A percentile compares a stretch with the other conserved stretches of the same genome.
Conservation (phyloP, 2,113 vertebrate species). For the Gymnocephalus cernua region DNA sequence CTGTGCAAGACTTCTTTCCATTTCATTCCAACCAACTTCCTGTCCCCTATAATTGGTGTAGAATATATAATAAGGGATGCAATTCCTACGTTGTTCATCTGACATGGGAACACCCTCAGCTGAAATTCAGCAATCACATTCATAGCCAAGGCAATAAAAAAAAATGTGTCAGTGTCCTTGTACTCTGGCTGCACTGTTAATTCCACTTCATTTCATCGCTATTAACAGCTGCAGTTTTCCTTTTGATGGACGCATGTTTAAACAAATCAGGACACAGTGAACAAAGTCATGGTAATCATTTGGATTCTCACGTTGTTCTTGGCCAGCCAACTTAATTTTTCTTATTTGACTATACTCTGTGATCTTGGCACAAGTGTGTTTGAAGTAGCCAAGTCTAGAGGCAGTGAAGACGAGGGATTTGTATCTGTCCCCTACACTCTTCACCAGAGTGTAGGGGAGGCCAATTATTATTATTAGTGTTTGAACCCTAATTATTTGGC, state of each 20-base stretch:
- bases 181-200: slow-evolving; percentile 29
- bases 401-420: slow-evolving; percentile 26
- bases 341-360: slow-evolving; percentile 27
- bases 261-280: slow-evolving; percentile 46
- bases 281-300: slow-evolving; percentile 60
- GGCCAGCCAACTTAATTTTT: slow-evolving; percentile 25
- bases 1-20: neutral
- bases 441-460: slow-evolving; percentile 35
- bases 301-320: slow-evolving; percentile 35
- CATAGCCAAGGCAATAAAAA: slow-evolving; percentile 39
- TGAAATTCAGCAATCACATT: slow-evolving; percentile 56
- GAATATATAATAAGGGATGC: neutral
- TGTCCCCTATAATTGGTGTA: slow-evolving; percentile 17
- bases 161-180: slow-evolving; percentile 51
- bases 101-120: slow-evolving; percentile 44
- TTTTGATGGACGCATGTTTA: slow-evolving; percentile 39
- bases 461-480: slow-evolving; percentile 57
- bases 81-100: slow-evolving; percentile 15
- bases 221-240: slow-evolving; percentile 23
- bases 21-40: slow-evolving; percentile 17
- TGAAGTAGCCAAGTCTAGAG: slow-evolving; percentile 32
- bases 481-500: slow-evolving; percentile 63
- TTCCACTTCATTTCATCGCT: slow-evolving; percentile 43
- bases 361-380: slow-evolving; percentile 51
- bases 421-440: slow-evolving; percentile 17